Evolutionary conservation across 2,113 vertebrate genomes (phyloP).

Genomic region (Etheostoma cragini): DNA sequence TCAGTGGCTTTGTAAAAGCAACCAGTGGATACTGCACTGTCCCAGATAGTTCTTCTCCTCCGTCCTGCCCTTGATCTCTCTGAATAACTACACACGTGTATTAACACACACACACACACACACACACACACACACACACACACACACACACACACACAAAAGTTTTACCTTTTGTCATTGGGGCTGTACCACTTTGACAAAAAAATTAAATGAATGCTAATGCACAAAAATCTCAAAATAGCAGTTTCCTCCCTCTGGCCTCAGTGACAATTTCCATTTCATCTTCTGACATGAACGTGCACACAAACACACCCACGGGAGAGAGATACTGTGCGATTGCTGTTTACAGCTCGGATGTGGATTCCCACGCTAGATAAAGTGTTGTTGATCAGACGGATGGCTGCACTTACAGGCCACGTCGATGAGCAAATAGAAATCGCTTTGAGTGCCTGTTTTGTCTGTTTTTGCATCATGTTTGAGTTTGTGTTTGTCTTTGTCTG

Average conservation of each 20-base stretch:
- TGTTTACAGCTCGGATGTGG: slow-evolving; percentile 42
- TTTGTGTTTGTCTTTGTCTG: neutral
- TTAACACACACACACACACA: neutral
- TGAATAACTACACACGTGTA: slow-evolving; percentile 38
- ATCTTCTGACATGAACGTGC: slow-evolving; percentile 18
- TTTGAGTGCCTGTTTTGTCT: slow-evolving; percentile 26
- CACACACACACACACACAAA: too few species aligned
- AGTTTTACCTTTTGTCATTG: slow-evolving; percentile 6
- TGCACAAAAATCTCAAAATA: neutral
- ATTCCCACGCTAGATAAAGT: slow-evolving; percentile 35
- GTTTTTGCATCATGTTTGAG: neutral
- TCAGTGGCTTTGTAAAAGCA: slow-evolving; percentile 28
- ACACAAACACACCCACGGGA: slow-evolving; percentile 35
- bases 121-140: neutral
- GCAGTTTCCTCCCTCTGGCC: slow-evolving; percentile 24
- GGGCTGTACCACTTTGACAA: neutral
- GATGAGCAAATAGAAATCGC: neutral
- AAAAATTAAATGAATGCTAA: neutral
- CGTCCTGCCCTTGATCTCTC: slow-evolving; percentile 65
- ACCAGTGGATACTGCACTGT: slow-evolving; percentile 45
- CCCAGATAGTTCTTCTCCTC: slow-evolving; percentile 64
- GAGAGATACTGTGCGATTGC: slow-evolving; percentile 14
- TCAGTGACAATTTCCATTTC: neutral
- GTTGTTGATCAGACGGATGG: slow-evolving; percentile 24
- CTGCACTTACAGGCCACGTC: neutral